Percentiles rank a stretch among this genome's conserved stretches.
These are phyloP conservation scores for Oceanodroma tethys DNA, from an alignment of 2,113 vertebrate species.

Conservation along the genomic window DNA sequence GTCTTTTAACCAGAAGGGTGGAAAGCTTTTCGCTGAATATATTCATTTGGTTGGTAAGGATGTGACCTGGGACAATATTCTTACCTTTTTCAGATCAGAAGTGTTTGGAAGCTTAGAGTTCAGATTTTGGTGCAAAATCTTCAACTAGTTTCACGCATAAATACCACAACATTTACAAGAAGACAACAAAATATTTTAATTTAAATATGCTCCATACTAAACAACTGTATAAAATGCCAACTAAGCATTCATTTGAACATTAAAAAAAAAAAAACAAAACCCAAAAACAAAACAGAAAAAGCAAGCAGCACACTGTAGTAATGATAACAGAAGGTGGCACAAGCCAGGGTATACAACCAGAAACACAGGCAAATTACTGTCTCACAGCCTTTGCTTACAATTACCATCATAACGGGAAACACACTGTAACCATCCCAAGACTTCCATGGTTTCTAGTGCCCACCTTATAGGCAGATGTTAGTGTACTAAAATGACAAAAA, in stretches of 20 bases:
- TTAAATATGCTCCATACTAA: conserved; percentile 46
- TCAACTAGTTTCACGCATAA: background rate
- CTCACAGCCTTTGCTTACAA: background rate
- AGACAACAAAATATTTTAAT: conserved; percentile 65
- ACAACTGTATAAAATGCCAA: conserved; percentile 57
- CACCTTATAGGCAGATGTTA: background rate
- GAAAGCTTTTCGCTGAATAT: background rate
- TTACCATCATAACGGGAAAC: background rate
- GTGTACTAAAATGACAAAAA: background rate
- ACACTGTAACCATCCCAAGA: background rate
- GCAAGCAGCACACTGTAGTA: conserved; percentile 14
- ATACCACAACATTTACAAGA: conserved; percentile 21
- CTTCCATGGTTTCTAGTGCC: background rate
- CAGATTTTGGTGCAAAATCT: background rate
- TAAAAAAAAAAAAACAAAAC: background rate
- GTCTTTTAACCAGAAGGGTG: background rate
- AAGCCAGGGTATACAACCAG: background rate
- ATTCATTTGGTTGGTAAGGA: background rate
- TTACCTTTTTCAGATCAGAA: background rate
- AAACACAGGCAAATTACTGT: background rate
- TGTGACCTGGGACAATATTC: background rate
- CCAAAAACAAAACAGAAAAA: background rate
- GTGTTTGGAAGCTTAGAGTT: background rate
- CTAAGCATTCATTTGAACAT: conserved; percentile 24
- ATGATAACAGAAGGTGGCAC: background rate